Conservation (phyloP, 2,888 invertebrate genomes). For the Ophioninae sp. region DNA sequence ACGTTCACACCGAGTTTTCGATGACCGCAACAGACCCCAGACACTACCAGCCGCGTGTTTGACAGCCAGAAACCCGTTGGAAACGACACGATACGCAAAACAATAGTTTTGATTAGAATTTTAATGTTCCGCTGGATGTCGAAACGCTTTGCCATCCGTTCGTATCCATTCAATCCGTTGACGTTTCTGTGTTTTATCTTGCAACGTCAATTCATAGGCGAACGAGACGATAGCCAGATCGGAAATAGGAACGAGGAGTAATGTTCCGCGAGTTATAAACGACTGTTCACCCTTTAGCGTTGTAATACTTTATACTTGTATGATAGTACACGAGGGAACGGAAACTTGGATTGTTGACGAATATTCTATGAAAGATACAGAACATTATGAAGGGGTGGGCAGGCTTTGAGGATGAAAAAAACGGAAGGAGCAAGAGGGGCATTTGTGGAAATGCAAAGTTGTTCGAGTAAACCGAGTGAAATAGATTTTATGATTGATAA, state of each 20-base stretch:
- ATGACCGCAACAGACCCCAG: slow-evolving; percentile 19
- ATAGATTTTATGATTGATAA: neutral
- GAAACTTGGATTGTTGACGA: slow-evolving; percentile 4
- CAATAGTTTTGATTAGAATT: slow-evolving; percentile 52
- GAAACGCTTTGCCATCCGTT: neutral
- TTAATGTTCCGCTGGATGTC: slow-evolving; percentile 7
- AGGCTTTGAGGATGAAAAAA: neutral
- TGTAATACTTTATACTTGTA: slow-evolving; percentile 71
- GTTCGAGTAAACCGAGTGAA: neutral
- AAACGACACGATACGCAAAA: slow-evolving; percentile 41
- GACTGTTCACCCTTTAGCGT: slow-evolving; percentile 63
- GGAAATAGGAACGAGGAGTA: slow-evolving; percentile 69
- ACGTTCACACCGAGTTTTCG: slow-evolving; percentile 66
- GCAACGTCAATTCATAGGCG: slow-evolving; percentile 37
- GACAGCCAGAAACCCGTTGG: slow-evolving; percentile 7
- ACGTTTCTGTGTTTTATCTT: slow-evolving; percentile 16
- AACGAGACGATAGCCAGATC: slow-evolving; percentile 19
- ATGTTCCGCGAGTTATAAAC: slow-evolving; percentile 77
- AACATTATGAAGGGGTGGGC: neutral
- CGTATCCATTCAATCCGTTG: slow-evolving; percentile 6
- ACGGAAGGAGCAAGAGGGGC: neutral
- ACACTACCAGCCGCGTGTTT: slow-evolving; percentile 30
- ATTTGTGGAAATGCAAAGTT: neutral
- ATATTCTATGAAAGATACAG: too few relatives aligned
- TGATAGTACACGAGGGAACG: slow-evolving; percentile 48